Conservation (phyloP, 2,797 vertebrate species). For the Acestrorhynchus altus region DNA sequence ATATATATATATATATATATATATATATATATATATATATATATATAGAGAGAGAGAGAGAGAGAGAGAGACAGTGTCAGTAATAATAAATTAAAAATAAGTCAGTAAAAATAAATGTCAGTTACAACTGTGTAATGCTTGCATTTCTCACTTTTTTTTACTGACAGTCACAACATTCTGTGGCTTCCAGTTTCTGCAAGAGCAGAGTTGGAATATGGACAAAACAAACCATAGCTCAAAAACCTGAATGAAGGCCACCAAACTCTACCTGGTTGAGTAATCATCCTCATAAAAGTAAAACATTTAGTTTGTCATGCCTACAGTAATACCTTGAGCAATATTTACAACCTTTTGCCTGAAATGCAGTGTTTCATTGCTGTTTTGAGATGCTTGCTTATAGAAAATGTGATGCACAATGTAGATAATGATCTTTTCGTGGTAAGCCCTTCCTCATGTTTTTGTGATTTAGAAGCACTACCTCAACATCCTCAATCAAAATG, state of each 20-base stretch:
- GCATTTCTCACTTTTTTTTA: background rate
- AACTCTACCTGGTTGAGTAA: background rate
- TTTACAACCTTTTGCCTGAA: background rate
- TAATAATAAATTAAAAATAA: no score
- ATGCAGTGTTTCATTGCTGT: background rate
- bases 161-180: background rate
- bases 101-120: no score
- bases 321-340: background rate
- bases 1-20: no score
- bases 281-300: background rate
- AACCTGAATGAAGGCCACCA: background rate
- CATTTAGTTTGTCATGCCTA: background rate
- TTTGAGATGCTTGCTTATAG: background rate
- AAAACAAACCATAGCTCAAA: constrained; percentile 38
- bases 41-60: no score
- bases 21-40: no score
- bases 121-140: background rate
- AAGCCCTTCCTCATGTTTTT: constrained; percentile 30
- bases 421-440: constrained; percentile 25
- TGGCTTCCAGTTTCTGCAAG: background rate
- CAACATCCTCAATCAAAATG: constrained; percentile 45
- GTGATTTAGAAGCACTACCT: constrained; percentile 29
- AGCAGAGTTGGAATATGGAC: background rate
- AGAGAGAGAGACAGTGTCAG: no score
- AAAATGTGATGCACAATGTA: background rate